Evolutionary conservation across 2,797 vertebrate species (phyloP).

Genomic region (Coregonus sp.): DNA sequence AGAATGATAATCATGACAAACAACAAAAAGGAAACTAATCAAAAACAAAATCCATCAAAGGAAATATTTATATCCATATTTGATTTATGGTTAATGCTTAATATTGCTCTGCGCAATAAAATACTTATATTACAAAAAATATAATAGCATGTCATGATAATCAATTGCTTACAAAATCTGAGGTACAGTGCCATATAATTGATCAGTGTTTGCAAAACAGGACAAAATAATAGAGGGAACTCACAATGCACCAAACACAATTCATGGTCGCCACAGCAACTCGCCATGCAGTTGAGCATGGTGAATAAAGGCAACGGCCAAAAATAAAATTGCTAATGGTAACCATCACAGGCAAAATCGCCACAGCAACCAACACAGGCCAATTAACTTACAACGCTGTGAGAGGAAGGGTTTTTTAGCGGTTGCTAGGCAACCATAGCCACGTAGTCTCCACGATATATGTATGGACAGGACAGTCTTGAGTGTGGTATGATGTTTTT

Average conservation of each 20-base stretch:
- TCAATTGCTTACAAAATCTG: conserved; percentile 75
- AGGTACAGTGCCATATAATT: conserved; percentile 75
- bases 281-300: conserved; percentile 82
- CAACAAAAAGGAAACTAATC: conserved; percentile 63
- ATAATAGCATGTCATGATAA: conserved; percentile 73
- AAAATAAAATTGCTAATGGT: conserved; percentile 78
- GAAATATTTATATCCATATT: conserved; percentile 51
- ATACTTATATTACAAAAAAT: conserved; percentile 45
- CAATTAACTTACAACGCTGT: conserved; percentile 80
- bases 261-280: conserved; percentile 82
- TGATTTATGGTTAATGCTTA: conserved; percentile 46
- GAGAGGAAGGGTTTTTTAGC: conserved; percentile 79
- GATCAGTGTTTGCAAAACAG: conserved; percentile 77
- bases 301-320: conserved; percentile 81
- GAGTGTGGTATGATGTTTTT: conserved; percentile 73
- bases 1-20: conserved; percentile 85
- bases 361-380: conserved; percentile 84
- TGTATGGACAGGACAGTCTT: conserved; percentile 80
- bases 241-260: conserved; percentile 85
- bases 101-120: conserved; percentile 41
- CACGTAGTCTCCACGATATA: conserved; percentile 79
- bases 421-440: conserved; percentile 78
- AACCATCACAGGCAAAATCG: conserved; percentile 85
- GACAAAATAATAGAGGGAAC: conserved; percentile 76
- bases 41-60: conserved; percentile 58